A percentile compares a stretch with the other conserved stretches of the same genome.
These are phyloP conservation scores for Mohoua ochrocephala DNA, from an alignment of 2,113 vertebrate species.

Conservation along the genomic window DNA sequence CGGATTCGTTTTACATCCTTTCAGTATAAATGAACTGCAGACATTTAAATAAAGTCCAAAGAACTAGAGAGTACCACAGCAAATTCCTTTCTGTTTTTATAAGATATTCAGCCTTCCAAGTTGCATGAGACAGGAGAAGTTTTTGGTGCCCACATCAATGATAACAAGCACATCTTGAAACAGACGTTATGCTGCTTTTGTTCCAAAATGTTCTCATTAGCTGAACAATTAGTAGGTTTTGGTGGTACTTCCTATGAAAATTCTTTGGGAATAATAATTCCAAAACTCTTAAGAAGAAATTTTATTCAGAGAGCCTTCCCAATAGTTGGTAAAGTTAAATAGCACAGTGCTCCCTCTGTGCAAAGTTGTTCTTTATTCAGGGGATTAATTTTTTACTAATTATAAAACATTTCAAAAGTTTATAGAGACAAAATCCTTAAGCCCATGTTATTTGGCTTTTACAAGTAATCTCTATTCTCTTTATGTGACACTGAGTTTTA, in stretches of 20 bases:
- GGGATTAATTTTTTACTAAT: background rate
- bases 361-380: background rate
- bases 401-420: background rate
- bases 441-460: background rate
- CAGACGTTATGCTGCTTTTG: background rate
- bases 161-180: background rate
- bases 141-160: background rate
- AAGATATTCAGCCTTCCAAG: background rate
- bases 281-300: background rate
- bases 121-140: background rate
- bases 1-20: background rate
- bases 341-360: background rate
- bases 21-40: background rate
- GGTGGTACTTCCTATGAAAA: background rate
- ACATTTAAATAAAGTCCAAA: background rate
- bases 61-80: background rate
- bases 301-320: background rate
- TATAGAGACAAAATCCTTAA: background rate
- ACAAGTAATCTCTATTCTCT: background rate
- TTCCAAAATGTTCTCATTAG: background rate
- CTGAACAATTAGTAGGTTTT: background rate
- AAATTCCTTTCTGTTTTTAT: background rate
- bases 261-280: background rate
- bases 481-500: background rate
- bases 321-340: background rate